Evolutionary conservation across 1,140 invertebrate genomes (phyloP), one percentile per base, ranked within the genome.

Genomic region (Ostrea edulis): DNA sequence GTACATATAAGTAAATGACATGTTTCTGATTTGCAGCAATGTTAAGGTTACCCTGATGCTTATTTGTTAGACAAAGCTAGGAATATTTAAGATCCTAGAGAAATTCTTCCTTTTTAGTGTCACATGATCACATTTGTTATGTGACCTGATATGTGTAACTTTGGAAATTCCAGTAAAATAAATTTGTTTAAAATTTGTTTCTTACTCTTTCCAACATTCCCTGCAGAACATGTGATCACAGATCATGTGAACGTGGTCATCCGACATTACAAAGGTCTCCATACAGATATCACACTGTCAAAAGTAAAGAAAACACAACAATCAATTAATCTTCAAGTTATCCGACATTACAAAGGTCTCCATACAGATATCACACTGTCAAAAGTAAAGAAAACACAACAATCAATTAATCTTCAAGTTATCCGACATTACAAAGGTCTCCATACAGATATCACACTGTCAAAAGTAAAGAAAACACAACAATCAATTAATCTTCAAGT

Each of bases 211-310:
- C 97, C 97, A 97, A 92, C 97, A 97, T 8, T 93, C 91, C 84
- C 95, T 95, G 92, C 97, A 97, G 93, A 97, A 97, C 55, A 95
- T 93, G 92, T 97, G 97, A 83, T 95, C 94, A 94, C 97, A 97
- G 29, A 95, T 94, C 94, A 96, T 96, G 62, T 94, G 92, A 8
- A 96, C 94, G n/a, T 93, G 93, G 51, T 95, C 93, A 52, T 94
- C 94, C 82, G 90, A 90, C 84, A 91, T 85, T n/a, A 88, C 87
- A 87, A 94, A 94, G 68, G 91, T 91, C 87, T 87, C 89, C 9
- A 93, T 92, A 93, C 97, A 97, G 84, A 97, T 97, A 91, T 96
- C 96, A 95, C 97, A 97, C 96, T 97, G 91, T 25, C 95, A 95
- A 87, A n/a, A n/a, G n/a, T 7, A 82, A 51, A 84, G 20, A 82